Evolutionary conservation across 2,113 vertebrate species (phyloP).

Genomic region (Gracilinanus agilis): DNA sequence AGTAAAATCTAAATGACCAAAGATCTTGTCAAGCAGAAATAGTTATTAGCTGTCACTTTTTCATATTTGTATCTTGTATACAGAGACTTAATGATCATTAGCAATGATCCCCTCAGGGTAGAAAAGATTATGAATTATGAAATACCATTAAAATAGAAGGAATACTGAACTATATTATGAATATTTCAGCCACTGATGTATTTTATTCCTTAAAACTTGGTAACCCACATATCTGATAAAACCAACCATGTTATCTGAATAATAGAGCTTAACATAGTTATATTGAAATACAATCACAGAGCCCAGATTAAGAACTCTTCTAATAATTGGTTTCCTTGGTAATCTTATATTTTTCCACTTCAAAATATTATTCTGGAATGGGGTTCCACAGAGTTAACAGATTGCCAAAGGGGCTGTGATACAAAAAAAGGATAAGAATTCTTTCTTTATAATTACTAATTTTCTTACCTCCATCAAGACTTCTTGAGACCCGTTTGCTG

Average conservation of each 20-base stretch:
- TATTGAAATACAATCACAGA: not conserved
- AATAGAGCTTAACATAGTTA: not conserved
- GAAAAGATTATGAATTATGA: not conserved
- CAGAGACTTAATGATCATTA: slow-evolving; percentile 5
- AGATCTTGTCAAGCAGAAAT: not conserved
- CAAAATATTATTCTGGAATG: not conserved
- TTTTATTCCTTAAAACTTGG: not conserved
- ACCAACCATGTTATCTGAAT: not conserved
- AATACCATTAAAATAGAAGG: not conserved
- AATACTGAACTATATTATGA: not conserved
- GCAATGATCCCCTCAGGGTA: not conserved
- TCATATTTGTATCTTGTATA: not conserved
- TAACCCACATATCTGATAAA: not conserved
- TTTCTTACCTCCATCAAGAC: slow-evolving; percentile 89
- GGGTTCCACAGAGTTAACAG: not conserved
- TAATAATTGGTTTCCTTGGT: not conserved
- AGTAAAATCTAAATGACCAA: slow-evolving; percentile 9
- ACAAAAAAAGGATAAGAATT: not conserved
- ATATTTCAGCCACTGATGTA: not conserved
- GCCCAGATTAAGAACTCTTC: too few relatives aligned
- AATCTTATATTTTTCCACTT: not conserved
- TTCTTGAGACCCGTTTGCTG: slow-evolving; percentile 90
- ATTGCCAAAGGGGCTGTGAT: not conserved
- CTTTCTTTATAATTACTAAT: not conserved
- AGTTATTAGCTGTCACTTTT: not conserved